Evolutionary conservation across 2,797 vertebrate species (phyloP), one percentile per base, ranked within the genome.

Genomic region (Agapornis canus): DNA sequence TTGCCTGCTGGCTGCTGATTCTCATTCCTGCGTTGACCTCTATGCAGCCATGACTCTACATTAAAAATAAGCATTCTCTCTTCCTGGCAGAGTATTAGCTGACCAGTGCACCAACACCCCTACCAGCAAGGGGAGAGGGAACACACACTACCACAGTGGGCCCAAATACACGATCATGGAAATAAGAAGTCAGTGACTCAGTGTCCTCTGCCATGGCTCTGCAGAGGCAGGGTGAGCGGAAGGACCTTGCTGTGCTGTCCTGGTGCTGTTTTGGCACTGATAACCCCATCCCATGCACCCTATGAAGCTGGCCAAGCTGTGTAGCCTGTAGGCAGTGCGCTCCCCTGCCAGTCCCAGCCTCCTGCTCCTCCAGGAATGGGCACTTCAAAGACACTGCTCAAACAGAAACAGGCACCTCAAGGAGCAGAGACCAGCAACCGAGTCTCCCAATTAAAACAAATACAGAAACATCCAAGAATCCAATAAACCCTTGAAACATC

Each of bases 321-420:
- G 2, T 27, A 52, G 45, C 13, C 31, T n/a, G 59, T 8, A 1
- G 5, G 40, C 5, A 3, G 27, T 43, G 7, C 0, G 3, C n/a
- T 39, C 6, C 11, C 12, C 32, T 42, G 19, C 0, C 1, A 70
- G 31, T 9, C 27, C 35, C 27, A 19, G 57, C 29, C 61, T 88
- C 25, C 65, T 22, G 49, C 42, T 79, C 29, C 51, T 76, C 56
- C 12, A 6, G 5, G 32, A 77, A 57, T 1, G 6, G 21, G 26
- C n/a, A 25, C n/a, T 70, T 80, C 27, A 57, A 56, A 64, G 57
- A 64, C 18, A 64, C 4, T 45, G 6, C 14, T 73, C 1, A 1
- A 69, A 72, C 8, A 63, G 29, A 40, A 76, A 87, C 10, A 35
- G 27, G 54, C 48, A 66, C 6, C 20, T 51, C 51, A 54, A 20